Conservation (phyloP, 2,888 invertebrate species). For the Ommatoiulus sabulosus region DNA sequence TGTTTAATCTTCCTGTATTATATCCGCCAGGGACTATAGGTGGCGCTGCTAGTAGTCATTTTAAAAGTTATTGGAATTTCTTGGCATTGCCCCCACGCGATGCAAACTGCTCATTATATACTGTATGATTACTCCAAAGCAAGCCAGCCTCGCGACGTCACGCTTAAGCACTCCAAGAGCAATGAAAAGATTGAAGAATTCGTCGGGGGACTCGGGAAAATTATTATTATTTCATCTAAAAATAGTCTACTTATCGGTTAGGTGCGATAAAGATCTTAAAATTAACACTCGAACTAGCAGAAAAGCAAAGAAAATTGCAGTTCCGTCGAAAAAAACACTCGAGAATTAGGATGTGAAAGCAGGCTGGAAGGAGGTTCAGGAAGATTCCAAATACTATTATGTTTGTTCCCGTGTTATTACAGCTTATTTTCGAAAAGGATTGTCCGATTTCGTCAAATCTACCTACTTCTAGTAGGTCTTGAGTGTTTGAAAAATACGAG, state of each 20-base stretch:
- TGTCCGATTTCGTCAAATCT: neutral
- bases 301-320: conserved; percentile 29
- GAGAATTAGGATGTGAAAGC: neutral
- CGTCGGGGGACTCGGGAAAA: neutral
- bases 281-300: neutral
- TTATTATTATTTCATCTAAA: neutral
- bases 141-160: neutral
- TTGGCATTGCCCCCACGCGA: neutral
- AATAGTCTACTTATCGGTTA: neutral
- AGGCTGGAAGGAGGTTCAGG: neutral
- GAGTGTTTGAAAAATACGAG: conserved; percentile 5
- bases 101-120: neutral
- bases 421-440: neutral
- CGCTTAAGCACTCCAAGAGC: neutral
- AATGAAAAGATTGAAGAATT: neutral
- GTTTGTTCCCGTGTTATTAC: neutral
- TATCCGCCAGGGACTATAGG: too few species aligned
- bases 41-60: too few species aligned
- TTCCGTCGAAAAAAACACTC: neutral
- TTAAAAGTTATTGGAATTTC: neutral
- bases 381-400: neutral
- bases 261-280: conserved; percentile 7
- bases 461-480: neutral
- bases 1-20: too few species aligned
- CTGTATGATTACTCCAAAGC: neutral